Percentiles rank a stretch among this genome's conserved stretches.
Conservation (phyloP, 2,113 vertebrate species). For the Mus pahari region DNA sequence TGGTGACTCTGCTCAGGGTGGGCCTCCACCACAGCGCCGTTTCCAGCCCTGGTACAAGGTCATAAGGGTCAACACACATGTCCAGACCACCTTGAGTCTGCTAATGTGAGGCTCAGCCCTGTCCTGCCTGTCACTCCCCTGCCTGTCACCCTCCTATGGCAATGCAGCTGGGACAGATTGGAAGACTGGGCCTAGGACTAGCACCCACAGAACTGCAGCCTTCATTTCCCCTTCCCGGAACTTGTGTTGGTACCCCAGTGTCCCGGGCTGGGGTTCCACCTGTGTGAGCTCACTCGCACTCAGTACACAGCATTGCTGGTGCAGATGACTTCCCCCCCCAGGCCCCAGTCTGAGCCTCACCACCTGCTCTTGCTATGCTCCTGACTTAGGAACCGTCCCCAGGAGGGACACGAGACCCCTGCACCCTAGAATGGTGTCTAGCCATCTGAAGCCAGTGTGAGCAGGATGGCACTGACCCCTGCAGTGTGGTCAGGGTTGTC, state of each 20-base stretch:
- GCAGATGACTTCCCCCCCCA: neutral
- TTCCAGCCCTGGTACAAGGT: neutral
- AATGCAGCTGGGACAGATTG: neutral
- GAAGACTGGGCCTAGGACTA: neutral
- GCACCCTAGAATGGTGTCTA: neutral
- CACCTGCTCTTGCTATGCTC: neutral
- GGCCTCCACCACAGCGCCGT: neutral
- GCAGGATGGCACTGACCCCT: neutral
- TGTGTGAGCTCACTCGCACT: neutral
- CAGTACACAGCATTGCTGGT: neutral
- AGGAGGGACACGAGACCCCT: neutral
- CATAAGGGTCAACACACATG: neutral
- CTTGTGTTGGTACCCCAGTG: neutral
- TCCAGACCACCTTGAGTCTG: neutral
- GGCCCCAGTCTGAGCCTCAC: no score
- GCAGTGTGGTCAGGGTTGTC: no score
- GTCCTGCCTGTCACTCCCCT: neutral
- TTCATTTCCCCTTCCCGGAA: no score
- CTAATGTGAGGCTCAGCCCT: neutral
- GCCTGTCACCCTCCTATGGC: neutral
- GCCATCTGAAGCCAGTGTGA: neutral
- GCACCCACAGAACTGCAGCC: neutral
- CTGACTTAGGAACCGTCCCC: neutral
- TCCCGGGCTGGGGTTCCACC: rapidly evolving
- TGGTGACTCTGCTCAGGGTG: neutral